Percentiles rank a stretch among this genome's conserved stretches.
phyloP scores from a whole-genome alignment of 2,888 invertebrate genomes.

The Oscheius sp. region DNA sequence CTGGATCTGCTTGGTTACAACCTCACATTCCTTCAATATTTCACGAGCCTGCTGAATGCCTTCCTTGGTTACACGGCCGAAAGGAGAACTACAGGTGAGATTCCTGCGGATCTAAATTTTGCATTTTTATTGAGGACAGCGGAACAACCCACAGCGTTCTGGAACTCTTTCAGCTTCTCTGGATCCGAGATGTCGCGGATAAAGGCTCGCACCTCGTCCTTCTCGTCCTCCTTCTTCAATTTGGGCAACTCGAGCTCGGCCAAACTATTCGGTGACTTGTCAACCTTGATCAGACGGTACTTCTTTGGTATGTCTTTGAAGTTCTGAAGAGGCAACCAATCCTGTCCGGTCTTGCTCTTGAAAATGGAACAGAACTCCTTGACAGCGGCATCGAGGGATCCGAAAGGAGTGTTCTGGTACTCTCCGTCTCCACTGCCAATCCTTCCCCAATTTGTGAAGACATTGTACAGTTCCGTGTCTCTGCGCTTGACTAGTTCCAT shows the following conservation, averaged over 20 bases:
- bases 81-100: slow-evolving; percentile 38
- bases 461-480: slow-evolving; percentile 75
- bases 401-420: slow-evolving; percentile 55
- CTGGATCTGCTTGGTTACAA: slow-evolving; percentile 40
- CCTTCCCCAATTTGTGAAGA: slow-evolving; percentile 78
- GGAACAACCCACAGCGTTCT: slow-evolving; percentile 30
- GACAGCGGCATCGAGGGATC: slow-evolving; percentile 72
- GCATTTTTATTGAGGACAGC: neutral
- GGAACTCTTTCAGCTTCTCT: slow-evolving; percentile 50
- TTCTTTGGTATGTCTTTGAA: slow-evolving; percentile 74
- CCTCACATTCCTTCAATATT: slow-evolving; percentile 33
- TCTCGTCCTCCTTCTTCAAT: slow-evolving; percentile 41
- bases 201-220: slow-evolving; percentile 43
- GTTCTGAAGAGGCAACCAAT: slow-evolving; percentile 52
- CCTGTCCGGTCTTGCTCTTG: slow-evolving; percentile 77
- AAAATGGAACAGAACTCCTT: slow-evolving; percentile 77
- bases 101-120: slow-evolving; percentile 1
- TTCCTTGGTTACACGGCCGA: slow-evolving; percentile 53
- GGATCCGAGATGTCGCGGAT: slow-evolving; percentile 74
- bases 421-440: slow-evolving; percentile 74
- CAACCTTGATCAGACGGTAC: slow-evolving; percentile 75
- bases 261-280: slow-evolving; percentile 33
- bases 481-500: slow-evolving; percentile 76
- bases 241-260: slow-evolving; percentile 43
- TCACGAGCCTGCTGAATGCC: slow-evolving; percentile 45